Percentiles rank a stretch among this genome's conserved stretches.
Evolutionary conservation across 2,888 invertebrate genomes (phyloP).

Genomic region (Ichneumoninae sp.): DNA sequence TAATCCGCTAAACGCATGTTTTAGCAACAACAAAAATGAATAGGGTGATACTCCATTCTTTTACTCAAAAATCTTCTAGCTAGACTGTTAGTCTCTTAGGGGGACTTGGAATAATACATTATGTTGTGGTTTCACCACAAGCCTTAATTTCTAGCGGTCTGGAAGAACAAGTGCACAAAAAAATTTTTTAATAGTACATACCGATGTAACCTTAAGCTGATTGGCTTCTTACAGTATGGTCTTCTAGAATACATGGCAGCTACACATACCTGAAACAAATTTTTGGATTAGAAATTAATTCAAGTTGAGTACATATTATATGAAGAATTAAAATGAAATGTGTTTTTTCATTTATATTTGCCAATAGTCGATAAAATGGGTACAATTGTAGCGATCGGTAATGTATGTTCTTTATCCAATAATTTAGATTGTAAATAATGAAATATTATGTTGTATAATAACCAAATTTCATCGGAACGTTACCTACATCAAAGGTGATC

Average conservation of each 20-base stretch:
- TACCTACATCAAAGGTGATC: too few species aligned
- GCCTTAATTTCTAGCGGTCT: neutral
- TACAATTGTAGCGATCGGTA: neutral
- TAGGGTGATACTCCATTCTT: too few species aligned
- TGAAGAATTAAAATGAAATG: neutral
- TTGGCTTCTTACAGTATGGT: neutral
- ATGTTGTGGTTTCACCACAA: neutral
- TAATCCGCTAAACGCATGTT: too few species aligned
- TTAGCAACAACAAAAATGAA: too few species aligned
- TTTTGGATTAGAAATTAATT: neutral
- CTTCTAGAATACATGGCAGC: neutral
- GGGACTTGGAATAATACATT: neutral
- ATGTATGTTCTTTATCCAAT: neutral
- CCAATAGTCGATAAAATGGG: neutral
- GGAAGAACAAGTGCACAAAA: neutral
- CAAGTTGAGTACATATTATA: neutral
- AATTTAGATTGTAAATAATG: neutral
- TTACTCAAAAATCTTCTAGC: too few species aligned
- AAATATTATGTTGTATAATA: neutral
- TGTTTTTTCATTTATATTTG: neutral
- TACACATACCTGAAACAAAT: constrained; percentile 3
- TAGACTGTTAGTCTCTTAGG: too few species aligned
- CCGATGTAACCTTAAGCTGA: neutral
- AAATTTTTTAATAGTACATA: neutral
- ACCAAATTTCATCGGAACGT: too few species aligned